Base-by-base conservation (phyloP, 2,797 vertebrate genomes). In the Apogon talboti region DNA sequence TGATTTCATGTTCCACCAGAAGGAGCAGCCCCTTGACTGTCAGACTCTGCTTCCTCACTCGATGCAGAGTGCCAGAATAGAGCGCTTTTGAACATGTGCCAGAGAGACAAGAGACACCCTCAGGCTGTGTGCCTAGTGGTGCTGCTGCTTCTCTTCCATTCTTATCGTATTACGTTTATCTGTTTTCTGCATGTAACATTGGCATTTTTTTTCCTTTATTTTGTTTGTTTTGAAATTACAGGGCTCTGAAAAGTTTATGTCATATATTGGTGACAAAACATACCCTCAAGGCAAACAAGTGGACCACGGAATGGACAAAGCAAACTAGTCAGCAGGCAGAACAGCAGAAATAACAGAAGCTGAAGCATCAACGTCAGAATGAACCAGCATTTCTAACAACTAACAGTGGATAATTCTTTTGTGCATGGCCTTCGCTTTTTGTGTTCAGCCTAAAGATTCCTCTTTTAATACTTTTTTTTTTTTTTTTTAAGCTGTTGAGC, bases 401-500 rank as follows among this genome's bases (percentile, higher is more conserved):
- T 82, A 88, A 81, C 64, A 63, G n/a, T 48, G 45, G 54, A 73
- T 70, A 7, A 66, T 57, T 75, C 12, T 74, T 75, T 64, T 72
- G 66, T 89, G 91, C 85, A 89, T 90, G 87, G 74, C 74, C 77
- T 87, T 81, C 47, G 50, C 57, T 82, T 65, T 76, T 66, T 67
- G 48, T 78, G 76, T 83, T 82, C 70, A 70, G 52, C 74, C 78
- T 74, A 53, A 70, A 71, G 47, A 82, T 53, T 71, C 59, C 68
- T 85, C 63, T 67, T n/a, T 85, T 72, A 74, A 76, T 68, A 60
- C 47, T 53, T 46, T 76, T 41, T 59, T 38, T 21, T 15, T 51
- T 58, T 82, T 59, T 51, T n/a, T n/a, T n/a, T n/a, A n/a, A 76
- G 79, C 56, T 59, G 44, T 72, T 67, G 37, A 76, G 78, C 81